Conservation (phyloP, 2,888 invertebrate genomes). For the Dicyrtoma fusca region DNA sequence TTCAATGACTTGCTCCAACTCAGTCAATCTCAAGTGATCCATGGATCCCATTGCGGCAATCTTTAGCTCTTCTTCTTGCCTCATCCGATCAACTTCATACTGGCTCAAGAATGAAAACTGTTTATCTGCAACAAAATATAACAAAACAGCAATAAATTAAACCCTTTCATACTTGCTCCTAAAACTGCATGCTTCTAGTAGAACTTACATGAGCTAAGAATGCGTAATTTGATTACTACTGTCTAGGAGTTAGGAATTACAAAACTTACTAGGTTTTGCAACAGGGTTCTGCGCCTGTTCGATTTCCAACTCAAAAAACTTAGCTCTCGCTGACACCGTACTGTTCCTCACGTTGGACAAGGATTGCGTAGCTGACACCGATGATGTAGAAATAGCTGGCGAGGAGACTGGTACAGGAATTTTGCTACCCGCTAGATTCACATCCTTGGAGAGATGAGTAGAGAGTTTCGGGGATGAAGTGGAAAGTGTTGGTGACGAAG, state of each 20-base stretch:
- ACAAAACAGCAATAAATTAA: slow-evolving; percentile 18
- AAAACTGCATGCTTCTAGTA: not conserved
- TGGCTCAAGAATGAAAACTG: slow-evolving; percentile 91
- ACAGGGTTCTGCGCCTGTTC: slow-evolving; percentile 86
- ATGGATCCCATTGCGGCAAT: slow-evolving; percentile 48
- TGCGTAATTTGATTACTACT: too few species aligned
- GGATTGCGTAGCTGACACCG: slow-evolving; percentile 13
- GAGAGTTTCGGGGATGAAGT: not conserved
- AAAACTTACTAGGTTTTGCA: slow-evolving; percentile 74
- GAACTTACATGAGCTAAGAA: slow-evolving; percentile 1
- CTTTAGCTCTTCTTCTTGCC: slow-evolving; percentile 77
- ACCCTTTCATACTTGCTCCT: not conserved
- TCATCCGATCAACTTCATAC: slow-evolving; percentile 91
- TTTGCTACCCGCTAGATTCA: slow-evolving; percentile 16
- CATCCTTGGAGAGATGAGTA: slow-evolving; percentile 3
- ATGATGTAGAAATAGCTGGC: slow-evolving; percentile 19
- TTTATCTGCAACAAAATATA: slow-evolving; percentile 70
- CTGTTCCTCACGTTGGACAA: slow-evolving; percentile 32
- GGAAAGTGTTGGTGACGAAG: slow-evolving; percentile 9
- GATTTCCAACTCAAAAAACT: slow-evolving; percentile 94
- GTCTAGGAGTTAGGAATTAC: too few species aligned
- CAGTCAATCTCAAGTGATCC: slow-evolving; percentile 48
- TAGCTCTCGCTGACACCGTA: slow-evolving; percentile 75
- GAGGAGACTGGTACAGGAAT: slow-evolving; percentile 31
- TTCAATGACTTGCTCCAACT: slow-evolving; percentile 53